Base-by-base conservation (phyloP, 2,113 vertebrate species). In the Camelus dromedarius region DNA sequence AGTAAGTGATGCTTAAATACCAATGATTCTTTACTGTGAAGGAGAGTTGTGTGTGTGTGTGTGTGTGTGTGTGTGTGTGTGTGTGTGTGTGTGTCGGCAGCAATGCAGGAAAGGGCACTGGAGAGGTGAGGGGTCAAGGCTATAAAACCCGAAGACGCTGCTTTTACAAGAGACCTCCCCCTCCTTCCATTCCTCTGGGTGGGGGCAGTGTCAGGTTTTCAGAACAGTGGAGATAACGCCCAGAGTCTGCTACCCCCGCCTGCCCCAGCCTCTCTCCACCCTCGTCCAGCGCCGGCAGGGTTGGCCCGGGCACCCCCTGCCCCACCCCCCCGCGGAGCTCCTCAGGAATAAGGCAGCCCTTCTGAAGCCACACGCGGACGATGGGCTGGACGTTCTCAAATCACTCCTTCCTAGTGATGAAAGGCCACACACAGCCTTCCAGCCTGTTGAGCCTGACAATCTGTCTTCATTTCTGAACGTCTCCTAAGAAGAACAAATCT, bases 401-500 rank as follows among this genome's bases (percentile, higher is more conserved):
- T 56, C 2, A 64, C 75, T 64, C 70, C 79, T 97, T 92, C 72
- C 80, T n/a, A 64, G 70, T 0, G 0, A 73, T 52, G 66, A 96
- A 96, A 96, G 92, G 60, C 89, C 85, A 89, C 54, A 22, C 85
- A 89, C 54, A 22, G 24, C 35, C 60, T 92, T 88, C 54, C 96
- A 94, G 88, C 76, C 76, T 94, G 84, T 76, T 85, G 91, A 58
- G 19, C 81, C 26, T 95, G 83, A 96, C 84, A 97, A 88, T 96
- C 91, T 97, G 97, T 93, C 93, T 96, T 97, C 84, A 91, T 93
- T 88, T 92, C 67, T 50, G 58, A 97, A 96, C 69, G 94, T 97
- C 94, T 95, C 66, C 70, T 56, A 26, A 95, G 93, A 97, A 97
- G 95, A 97, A 95, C 84, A 96, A 97, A 95, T 91, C 90, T 97